Base-by-base conservation (phyloP, 2,113 vertebrate genomes). In the Crotalus horridus region DNA sequence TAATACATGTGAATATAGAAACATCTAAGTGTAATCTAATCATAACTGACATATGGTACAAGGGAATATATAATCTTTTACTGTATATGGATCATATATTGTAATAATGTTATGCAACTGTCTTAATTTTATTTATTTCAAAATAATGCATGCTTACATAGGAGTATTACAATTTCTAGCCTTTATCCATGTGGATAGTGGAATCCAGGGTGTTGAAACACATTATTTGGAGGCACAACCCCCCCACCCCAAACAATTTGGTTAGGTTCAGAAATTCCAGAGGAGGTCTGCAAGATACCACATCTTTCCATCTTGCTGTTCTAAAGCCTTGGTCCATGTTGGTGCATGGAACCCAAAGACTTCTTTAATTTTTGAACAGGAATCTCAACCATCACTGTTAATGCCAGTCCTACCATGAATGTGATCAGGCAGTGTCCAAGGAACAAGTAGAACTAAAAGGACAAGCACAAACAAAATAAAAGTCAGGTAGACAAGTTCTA, bases 391-490 rank as follows among this genome's bases (percentile, higher is more conserved):
- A 98, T 96, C 87, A 98, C 95, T 0, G 97, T 98, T 59, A 99
- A 95, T 46, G 96, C 92, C 53, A 97, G 97, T 92, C 97, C 97
- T 3, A 93, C 54, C 90, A 94, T 21, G 69, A 98, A 29, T 1
- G 98, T 98, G 94, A 98, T 92, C 51, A 97, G 91, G 86, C 97
- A 94, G 94, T 98, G 98, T 90, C 98, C 98, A 0, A 97, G 92
- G 95, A 98, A 98, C 91, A 98, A 96, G 94, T 98, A 99, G 94
- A 99, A 97, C 98, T 98, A 69, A 21, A 56, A 59, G 56, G 90
- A 17, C 1, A 90, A 11, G n/a, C 13, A 89, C 11, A 85, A 5
- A 43, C 59, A 10, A 92, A 21, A 51, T 26, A 33, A 59, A 29
- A 26, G 13, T 1, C 6, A 43, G 23, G 21, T 26, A 13, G 0